phyloP scores from a whole-genome alignment of 2,113 vertebrate genomes.

The Petrocephalus microphthalmus region DNA sequence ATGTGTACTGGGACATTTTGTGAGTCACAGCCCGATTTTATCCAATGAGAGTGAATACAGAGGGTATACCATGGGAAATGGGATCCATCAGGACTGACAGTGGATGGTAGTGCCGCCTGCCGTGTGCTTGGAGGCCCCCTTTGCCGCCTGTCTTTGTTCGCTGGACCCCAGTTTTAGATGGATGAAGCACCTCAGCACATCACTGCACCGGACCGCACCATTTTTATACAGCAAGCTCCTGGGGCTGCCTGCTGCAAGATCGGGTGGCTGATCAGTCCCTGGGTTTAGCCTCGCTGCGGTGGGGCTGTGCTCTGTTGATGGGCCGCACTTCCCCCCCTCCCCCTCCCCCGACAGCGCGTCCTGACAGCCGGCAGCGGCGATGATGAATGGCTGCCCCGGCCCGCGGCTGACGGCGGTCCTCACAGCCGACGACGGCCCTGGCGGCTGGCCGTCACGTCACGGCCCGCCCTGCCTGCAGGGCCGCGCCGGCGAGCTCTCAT shows the following conservation, averaged over 20 bases:
- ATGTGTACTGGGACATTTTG: not conserved
- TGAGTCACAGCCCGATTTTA: not conserved
- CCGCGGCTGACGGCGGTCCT: not conserved
- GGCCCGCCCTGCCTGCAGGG: not conserved
- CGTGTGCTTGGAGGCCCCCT: no score
- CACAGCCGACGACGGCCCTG: no score
- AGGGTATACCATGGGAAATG: not conserved
- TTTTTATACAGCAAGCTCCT: not conserved
- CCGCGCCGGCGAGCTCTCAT: not conserved
- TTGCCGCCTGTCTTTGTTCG: no score
- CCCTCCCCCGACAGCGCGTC: not conserved
- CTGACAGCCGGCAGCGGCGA: not conserved
- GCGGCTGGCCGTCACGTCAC: not conserved
- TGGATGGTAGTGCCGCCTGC: not conserved
- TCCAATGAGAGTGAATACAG: not conserved
- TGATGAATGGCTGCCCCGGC: constrained; percentile 6
- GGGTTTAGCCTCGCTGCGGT: not conserved
- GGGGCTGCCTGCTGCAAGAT: not conserved
- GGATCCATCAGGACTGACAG: not conserved
- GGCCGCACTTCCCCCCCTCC: not conserved
- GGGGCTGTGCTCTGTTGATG: not conserved
- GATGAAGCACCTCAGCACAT: not conserved
- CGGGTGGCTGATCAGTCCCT: not conserved
- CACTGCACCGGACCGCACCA: not conserved
- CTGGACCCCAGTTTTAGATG: not conserved